A percentile compares a stretch with the other conserved stretches of the same genome.
Conservation (phyloP, 2,888 invertebrate species). For the Idaea aversata region DNA sequence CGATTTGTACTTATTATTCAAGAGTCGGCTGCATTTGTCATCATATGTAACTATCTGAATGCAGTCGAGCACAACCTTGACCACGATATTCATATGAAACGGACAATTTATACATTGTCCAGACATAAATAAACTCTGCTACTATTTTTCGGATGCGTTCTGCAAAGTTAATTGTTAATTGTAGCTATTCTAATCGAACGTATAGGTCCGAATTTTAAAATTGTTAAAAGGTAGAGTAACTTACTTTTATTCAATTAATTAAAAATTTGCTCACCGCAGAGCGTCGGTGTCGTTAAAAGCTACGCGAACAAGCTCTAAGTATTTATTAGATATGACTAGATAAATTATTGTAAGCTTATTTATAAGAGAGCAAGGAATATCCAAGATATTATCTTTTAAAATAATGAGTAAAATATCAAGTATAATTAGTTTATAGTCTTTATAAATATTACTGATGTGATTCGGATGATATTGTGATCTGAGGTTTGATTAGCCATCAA, state of each 20-base stretch:
- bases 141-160: background rate
- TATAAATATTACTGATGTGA: constrained; percentile 48
- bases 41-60: constrained; percentile 22
- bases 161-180: background rate
- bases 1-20: constrained; percentile 26
- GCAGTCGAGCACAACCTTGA: constrained; percentile 24
- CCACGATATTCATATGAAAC: constrained; percentile 19
- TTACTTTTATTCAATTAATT: background rate
- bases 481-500: constrained; percentile 20
- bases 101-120: constrained; percentile 13
- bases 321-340: constrained; percentile 74
- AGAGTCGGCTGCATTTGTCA: constrained; percentile 25
- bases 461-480: constrained; percentile 56
- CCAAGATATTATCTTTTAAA: constrained; percentile 73
- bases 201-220: background rate
- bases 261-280: constrained; percentile 61
- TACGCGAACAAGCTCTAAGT: constrained; percentile 67
- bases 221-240: background rate
- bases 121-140: constrained; percentile 6
- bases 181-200: background rate
- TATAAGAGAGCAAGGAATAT: constrained; percentile 73
- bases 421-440: constrained; percentile 55
- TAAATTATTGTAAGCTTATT: constrained; percentile 72
- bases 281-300: constrained; percentile 56
- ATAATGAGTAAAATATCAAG: constrained; percentile 55